Conservation (phyloP, 30 jellyfish, hydroid and myxozoan genomes). For the Clytia hemisphaerica region DNA sequence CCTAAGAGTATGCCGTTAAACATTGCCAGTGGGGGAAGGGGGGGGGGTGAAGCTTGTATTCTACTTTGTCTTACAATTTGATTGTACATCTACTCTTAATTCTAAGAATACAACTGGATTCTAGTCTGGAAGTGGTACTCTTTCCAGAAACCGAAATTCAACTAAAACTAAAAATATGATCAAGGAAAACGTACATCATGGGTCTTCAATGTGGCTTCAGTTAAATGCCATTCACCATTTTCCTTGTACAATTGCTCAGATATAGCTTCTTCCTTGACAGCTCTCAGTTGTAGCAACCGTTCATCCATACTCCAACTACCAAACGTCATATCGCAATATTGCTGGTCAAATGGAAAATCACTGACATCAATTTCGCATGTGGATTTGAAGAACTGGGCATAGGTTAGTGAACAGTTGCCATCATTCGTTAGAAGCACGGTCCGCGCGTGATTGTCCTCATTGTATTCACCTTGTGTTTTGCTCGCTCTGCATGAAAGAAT, state of each 20-base stretch:
- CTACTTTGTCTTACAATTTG: too few relatives aligned
- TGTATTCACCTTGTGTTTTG: conserved; percentile 10
- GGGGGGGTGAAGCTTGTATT: too few relatives aligned
- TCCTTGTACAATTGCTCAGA: conserved; percentile 41
- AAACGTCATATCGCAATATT: conserved; percentile 42
- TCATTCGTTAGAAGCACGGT: conserved; percentile 33
- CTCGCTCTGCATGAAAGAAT: conserved; percentile 18
- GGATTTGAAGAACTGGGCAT: conserved; percentile 54
- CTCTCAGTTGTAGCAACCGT: conserved; percentile 27
- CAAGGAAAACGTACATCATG: not conserved
- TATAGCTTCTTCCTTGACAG: conserved; percentile 38
- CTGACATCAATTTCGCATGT: conserved; percentile 77
- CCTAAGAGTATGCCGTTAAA: too few relatives aligned
- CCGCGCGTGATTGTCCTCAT: not conserved
- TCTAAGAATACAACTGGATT: too few relatives aligned
- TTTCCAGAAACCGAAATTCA: too few relatives aligned
- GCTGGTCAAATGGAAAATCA: conserved; percentile 71
- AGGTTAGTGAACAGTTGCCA: conserved; percentile 61
- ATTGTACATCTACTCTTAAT: too few relatives aligned
- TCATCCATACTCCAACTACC: conserved; percentile 81
- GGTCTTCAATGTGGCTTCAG: conserved; percentile 15
- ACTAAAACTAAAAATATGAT: not conserved
- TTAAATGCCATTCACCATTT: conserved; percentile 78
- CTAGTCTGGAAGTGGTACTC: too few relatives aligned
- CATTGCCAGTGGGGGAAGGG: too few relatives aligned